Conservation (phyloP, 2,888 invertebrate species). For the Aricia artaxerxes region DNA sequence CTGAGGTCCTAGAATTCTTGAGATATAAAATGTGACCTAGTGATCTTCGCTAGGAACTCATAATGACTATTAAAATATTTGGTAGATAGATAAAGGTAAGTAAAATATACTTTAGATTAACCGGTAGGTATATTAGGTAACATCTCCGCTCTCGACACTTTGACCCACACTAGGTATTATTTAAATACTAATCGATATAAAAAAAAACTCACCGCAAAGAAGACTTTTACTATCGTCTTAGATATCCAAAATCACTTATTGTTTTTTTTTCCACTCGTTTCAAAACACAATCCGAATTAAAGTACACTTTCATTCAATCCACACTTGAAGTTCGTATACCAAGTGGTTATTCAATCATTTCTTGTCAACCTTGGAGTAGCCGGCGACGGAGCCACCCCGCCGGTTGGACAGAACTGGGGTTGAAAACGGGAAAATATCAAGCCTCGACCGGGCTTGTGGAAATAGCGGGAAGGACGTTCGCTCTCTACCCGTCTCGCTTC, state of each 20-base stretch:
- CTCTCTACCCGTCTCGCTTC: constrained; percentile 53
- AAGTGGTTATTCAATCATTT: constrained; percentile 71
- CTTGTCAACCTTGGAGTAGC: constrained; percentile 52
- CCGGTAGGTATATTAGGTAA: constrained; percentile 56
- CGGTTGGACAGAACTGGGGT: constrained; percentile 65
- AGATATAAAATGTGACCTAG: background rate
- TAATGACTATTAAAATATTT: background rate
- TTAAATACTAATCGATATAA: constrained; percentile 58
- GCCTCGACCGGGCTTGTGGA: constrained; percentile 70
- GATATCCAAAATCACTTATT: constrained; percentile 14
- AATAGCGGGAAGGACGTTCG: constrained; percentile 48
- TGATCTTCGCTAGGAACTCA: background rate
- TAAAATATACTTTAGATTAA: background rate
- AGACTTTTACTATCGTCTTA: constrained; percentile 43
- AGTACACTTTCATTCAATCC: background rate
- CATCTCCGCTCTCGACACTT: constrained; percentile 69
- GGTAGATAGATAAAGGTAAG: background rate
- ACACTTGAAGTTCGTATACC: constrained; percentile 39
- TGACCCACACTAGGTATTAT: constrained; percentile 54
- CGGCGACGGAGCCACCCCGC: constrained; percentile 46
- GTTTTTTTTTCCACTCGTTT: background rate
- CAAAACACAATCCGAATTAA: constrained; percentile 29
- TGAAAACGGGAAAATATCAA: constrained; percentile 73
- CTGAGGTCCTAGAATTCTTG: background rate
- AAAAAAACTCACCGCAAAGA: constrained; percentile 54